Conservation (phyloP, 2,888 invertebrate species). For the Bibio marci region DNA sequence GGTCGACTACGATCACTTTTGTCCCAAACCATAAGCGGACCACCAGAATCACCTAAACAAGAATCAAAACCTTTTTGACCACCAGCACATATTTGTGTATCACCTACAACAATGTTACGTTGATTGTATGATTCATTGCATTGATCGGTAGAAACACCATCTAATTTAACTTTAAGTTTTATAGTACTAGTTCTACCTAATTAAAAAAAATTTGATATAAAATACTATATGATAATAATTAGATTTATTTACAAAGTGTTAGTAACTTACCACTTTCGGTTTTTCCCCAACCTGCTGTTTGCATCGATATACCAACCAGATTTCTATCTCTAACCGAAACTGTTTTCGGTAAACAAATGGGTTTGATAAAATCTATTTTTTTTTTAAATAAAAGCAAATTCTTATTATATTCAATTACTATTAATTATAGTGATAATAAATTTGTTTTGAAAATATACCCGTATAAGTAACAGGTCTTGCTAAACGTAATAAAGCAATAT, state of each 20-base stretch:
- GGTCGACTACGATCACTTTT: constrained; percentile 13
- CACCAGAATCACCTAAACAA: constrained; percentile 45
- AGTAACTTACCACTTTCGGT: constrained; percentile 25
- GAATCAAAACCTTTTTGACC: constrained; percentile 35
- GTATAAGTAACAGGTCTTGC: constrained; percentile 18
- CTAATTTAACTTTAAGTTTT: constrained; percentile 30
- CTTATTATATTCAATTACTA: neutral
- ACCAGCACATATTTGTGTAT: constrained; percentile 42
- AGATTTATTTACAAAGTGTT: no score
- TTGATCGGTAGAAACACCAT: constrained; percentile 22
- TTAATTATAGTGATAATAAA: neutral
- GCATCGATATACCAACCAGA: constrained; percentile 20
- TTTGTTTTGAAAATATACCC: constrained; percentile 15
- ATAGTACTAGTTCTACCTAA: constrained; percentile 18
- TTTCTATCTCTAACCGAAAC: constrained; percentile 12
- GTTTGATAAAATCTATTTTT: constrained; percentile 3
- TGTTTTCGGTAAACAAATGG: constrained; percentile 11
- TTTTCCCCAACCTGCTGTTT: constrained; percentile 41
- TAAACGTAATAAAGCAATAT: constrained; percentile 26
- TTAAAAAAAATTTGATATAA: no score
- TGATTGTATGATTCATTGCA: constrained; percentile 32
- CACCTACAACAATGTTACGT: constrained; percentile 27
- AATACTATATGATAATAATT: no score
- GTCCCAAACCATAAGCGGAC: constrained; percentile 33
- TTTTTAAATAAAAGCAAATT: no score